Evolutionary conservation across 2,888 invertebrate species (phyloP), one percentile per base, ranked within the genome.

Genomic region (Linnaemya vulpina): DNA sequence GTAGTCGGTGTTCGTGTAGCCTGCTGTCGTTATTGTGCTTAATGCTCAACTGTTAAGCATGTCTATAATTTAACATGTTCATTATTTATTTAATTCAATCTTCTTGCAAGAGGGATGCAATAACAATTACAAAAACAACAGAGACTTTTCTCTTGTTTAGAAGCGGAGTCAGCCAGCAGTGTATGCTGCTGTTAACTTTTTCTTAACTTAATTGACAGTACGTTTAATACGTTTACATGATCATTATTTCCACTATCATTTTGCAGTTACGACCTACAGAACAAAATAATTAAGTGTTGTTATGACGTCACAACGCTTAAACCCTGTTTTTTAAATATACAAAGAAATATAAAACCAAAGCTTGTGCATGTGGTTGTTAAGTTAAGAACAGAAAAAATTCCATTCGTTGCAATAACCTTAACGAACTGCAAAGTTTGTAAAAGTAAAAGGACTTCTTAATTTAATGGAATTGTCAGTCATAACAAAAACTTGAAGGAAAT

Each of bases 301-400:
- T 70, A 9, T 53, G 8, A 9, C 10, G 58, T 40, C 79, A 65
- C 49, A 25, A 46, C 1, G 17, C 53, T 9, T 17, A 38, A 63
- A 67, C 58, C 79, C 49, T 22, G 79, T 78, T 79, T 78, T 79
- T 77, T 25, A 11, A 51, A 55, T 38, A n/a, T 49, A 10, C 67
- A 68, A 63, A 35, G n/a, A 63, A 1, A 62, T 46, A 10, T 22
- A 22, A 15, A 76, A 9, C 22, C 8, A 38, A 65, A 67, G 43
- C 1, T 1, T 30, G 30, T 1, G 43, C 1, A 0, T 30, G 30
- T 1, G 38, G 49, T 38, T 51, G 25, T 22, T 30, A 20, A n/a
- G n/a, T 43, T 35, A 13, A 30, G 49, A 77, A n/a, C 22, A 30
- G 8, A 65, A 71, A 79, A 71, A 10, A 3, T 73, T 79, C 63